Conservation (phyloP, 2,888 invertebrate species). For the Polyommatus icarus region DNA sequence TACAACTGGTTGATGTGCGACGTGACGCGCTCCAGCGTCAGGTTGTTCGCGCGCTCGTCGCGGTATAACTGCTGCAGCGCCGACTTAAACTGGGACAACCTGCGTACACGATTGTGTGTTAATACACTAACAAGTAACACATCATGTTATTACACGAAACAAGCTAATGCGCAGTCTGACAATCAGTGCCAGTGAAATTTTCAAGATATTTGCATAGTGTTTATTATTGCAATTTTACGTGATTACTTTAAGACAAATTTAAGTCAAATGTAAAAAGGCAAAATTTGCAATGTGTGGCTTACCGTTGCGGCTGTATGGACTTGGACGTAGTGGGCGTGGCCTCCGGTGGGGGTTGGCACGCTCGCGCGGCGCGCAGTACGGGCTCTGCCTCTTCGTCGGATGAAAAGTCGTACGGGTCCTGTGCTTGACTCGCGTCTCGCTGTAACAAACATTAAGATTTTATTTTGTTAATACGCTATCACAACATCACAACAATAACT, state of each 20-base stretch:
- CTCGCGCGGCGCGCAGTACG: slow-evolving; percentile 59
- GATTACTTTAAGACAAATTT: too few relatives aligned
- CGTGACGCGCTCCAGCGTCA: slow-evolving; percentile 84
- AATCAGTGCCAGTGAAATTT: too few relatives aligned
- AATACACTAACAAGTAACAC: not conserved
- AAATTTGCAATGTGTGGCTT: not conserved
- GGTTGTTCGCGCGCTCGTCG: slow-evolving; percentile 87
- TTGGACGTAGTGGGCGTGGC: slow-evolving; percentile 46
- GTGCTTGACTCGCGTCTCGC: slow-evolving; percentile 35
- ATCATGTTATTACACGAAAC: too few relatives aligned
- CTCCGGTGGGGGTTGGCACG: slow-evolving; percentile 46
- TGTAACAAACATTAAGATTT: not conserved
- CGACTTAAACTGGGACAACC: slow-evolving; percentile 85
- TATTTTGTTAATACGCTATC: not conserved
- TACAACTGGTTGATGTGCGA: slow-evolving; percentile 83
- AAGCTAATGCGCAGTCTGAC: too few relatives aligned
- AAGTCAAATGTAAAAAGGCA: too few relatives aligned
- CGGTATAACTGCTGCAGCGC: slow-evolving; percentile 88
- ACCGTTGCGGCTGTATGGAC: slow-evolving; percentile 56
- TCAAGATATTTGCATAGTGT: too few relatives aligned
- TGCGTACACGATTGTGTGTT: slow-evolving; percentile 42
- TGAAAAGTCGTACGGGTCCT: slow-evolving; percentile 67
- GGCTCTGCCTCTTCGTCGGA: slow-evolving; percentile 71
- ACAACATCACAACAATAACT: too few relatives aligned
- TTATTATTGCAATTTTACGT: too few relatives aligned